Conservation (phyloP, 1,140 invertebrate genomes). For the Trichogramma pretiosum region DNA sequence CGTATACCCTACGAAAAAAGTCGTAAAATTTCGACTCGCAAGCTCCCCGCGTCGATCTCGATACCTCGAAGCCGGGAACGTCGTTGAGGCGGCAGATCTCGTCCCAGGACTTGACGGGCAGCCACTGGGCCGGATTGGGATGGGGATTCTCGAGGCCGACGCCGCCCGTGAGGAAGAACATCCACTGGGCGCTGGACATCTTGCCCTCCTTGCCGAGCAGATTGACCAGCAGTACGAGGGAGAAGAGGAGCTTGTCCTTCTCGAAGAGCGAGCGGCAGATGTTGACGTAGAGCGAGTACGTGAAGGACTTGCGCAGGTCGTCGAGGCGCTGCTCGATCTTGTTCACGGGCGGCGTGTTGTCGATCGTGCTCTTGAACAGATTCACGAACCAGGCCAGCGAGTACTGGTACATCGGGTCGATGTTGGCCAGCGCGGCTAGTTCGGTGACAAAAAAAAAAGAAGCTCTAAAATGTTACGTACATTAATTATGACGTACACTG, state of each 20-base stretch:
- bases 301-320: conserved; percentile 74
- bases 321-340: conserved; percentile 63
- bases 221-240: conserved; percentile 76
- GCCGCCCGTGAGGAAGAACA: conserved; percentile 84
- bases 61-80: conserved; percentile 47
- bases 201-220: conserved; percentile 67
- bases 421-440: conserved; percentile 76
- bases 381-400: conserved; percentile 96
- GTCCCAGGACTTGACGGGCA: conserved; percentile 73
- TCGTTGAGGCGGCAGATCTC: conserved; percentile 67
- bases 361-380: conserved; percentile 77
- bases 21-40: conserved; percentile 11
- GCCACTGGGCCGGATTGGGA: conserved; percentile 64
- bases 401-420: conserved; percentile 96
- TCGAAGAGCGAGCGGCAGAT: conserved; percentile 93
- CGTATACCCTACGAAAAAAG: conserved; percentile 52
- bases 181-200: conserved; percentile 69
- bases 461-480: no score
- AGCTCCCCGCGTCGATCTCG: no score
- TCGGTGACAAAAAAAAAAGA: no score
- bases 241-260: conserved; percentile 89
- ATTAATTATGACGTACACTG: no score
- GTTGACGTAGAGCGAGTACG: conserved; percentile 83
- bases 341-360: conserved; percentile 83
- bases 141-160: conserved; percentile 71